Percentiles rank a stretch among this genome's conserved stretches.
Evolutionary conservation across 2,113 vertebrate genomes (phyloP).

Genomic region (Camelus dromedarius): DNA sequence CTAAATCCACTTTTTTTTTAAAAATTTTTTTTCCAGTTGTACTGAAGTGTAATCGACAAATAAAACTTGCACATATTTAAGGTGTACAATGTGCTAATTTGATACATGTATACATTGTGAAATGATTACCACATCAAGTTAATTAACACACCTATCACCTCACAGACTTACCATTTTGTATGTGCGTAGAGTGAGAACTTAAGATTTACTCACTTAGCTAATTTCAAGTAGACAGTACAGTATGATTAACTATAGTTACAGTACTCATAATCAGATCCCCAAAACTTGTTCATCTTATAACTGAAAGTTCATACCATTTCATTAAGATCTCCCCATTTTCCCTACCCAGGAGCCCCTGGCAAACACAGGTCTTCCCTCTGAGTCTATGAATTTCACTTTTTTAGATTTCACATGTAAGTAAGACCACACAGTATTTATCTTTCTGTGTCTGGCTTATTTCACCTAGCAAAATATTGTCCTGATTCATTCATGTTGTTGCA

Average conservation of each 20-base stretch:
- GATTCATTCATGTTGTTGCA: background rate
- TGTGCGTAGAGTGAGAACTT: background rate
- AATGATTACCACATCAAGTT: background rate
- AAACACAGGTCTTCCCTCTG: background rate
- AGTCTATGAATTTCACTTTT: background rate
- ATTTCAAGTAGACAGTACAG: background rate
- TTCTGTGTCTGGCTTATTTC: background rate
- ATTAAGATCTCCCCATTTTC: background rate
- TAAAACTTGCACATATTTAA: background rate
- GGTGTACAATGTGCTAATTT: background rate
- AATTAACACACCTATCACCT: background rate
- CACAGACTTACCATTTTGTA: background rate
- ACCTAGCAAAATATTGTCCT: background rate
- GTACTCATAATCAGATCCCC: background rate
- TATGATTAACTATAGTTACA: background rate
- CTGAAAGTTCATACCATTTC: background rate
- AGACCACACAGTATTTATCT: background rate
- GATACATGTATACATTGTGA: background rate
- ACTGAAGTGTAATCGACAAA: background rate
- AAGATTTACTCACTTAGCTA: background rate
- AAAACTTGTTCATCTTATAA: background rate
- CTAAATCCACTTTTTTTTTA: background rate
- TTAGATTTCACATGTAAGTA: background rate
- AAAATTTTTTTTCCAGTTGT: background rate
- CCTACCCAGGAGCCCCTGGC: background rate